Evolutionary conservation across 2,888 invertebrate genomes (phyloP).

Genomic region (Ecdyonurus torrentis): DNA sequence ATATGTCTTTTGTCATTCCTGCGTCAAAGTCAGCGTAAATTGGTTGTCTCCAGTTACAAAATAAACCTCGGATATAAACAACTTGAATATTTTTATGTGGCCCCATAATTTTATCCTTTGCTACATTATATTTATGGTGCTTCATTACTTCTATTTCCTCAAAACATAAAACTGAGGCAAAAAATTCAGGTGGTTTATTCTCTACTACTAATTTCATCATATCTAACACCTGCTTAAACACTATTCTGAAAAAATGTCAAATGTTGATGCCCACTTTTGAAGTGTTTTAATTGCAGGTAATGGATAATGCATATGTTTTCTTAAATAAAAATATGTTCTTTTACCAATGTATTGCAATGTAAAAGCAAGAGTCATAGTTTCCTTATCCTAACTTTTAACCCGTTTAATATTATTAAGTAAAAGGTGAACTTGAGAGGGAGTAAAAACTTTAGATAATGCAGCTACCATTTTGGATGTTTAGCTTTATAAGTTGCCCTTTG

Average conservation of each 20-base stretch:
- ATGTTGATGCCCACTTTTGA: neutral
- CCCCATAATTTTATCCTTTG: constrained; percentile 12
- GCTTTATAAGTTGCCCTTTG: neutral
- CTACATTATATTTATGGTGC: constrained; percentile 5
- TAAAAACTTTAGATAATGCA: neutral
- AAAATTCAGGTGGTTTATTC: neutral
- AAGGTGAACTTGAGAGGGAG: neutral
- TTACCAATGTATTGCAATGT: constrained; percentile 1
- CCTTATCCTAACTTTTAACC: neutral
- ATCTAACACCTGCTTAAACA: constrained; percentile 1
- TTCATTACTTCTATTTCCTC: constrained; percentile 10
- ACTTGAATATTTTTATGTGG: constrained; percentile 13
- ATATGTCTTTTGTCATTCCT: constrained; percentile 6
- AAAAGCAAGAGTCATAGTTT: constrained; percentile 2
- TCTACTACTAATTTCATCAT: neutral
- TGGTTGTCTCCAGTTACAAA: constrained; percentile 13
- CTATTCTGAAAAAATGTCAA: neutral
- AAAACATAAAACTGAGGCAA: constrained; percentile 6
- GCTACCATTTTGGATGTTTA: neutral
- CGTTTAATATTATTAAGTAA: neutral
- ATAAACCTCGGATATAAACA: constrained; percentile 11
- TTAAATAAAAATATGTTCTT: neutral
- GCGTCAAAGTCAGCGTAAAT: constrained; percentile 13
- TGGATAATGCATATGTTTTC: constrained; percentile 2
- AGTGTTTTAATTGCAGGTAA: constrained; percentile 2